Evolutionary conservation across 2,113 vertebrate species (phyloP), one percentile per base, ranked within the genome.

Genomic region (Cettia cetti): DNA sequence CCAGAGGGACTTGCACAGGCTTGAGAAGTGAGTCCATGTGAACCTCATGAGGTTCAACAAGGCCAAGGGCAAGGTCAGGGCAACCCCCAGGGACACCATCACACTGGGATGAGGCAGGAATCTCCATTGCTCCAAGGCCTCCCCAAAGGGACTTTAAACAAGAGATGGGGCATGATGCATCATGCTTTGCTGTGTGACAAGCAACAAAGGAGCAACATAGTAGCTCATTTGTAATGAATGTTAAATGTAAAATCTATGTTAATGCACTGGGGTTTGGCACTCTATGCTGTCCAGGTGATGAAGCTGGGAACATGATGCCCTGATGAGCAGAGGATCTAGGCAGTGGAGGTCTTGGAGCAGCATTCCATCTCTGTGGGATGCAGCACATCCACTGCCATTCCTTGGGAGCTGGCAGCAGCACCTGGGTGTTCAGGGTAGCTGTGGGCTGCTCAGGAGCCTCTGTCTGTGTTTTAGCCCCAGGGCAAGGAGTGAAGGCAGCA

Each of bases 141-240:
- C 18, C 52, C 30, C 16, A 44, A 49, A 18, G 44, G 23, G 17
- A 35, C 7, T 7, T 74, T n/a, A 61, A 74, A n/a, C 42, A 66
- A 72, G 28, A 57, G 53, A n/a, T 28, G 33, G 28, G 30, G 20
- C 18, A 19, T 40, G 53, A 74, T 77, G 40, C 30, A 31, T 68
- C 35, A 16, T 0, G 1, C 70, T 69, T 22, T 47, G 21, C 45
- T 47, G 45, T 17, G 52, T 31, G 69, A 66, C 86, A 71, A n/a
- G 63, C 54, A 65, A 35, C 0, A 2, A 60, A 57, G 31, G 33
- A 86, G 42, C n/a, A 26, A 11, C 0, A 4, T 2, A 5, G 59
- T 37, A 83, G 7, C 47, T 87, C 54, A 4, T 42, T 45, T 49
- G 23, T 69, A 33, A 59, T 42, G 57, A 72, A 76, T 4, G 21